Percentiles rank a stretch among this genome's conserved stretches.
These are phyloP conservation scores for Sebastes umbrosus DNA, from an alignment of 2,797 vertebrate genomes.

Conservation along the genomic window DNA sequence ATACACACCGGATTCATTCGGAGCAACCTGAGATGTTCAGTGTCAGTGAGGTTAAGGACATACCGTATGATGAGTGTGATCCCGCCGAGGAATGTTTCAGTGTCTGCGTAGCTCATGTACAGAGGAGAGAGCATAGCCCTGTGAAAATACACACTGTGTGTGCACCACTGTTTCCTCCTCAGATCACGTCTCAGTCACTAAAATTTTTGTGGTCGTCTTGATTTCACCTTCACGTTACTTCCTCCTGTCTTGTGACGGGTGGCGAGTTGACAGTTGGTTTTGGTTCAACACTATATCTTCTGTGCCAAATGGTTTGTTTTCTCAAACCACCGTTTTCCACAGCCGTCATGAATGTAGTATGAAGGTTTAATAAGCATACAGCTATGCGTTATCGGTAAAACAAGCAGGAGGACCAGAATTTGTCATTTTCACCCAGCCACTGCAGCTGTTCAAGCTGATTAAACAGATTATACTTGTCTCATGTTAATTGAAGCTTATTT, in stretches of 20 bases:
- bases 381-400: slow-evolving; percentile 32
- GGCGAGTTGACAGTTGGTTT: slow-evolving; percentile 38
- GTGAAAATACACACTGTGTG: slow-evolving; percentile 30
- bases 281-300: neutral
- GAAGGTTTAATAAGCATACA: slow-evolving; percentile 31
- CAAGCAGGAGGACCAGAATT: slow-evolving; percentile 11
- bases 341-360: neutral
- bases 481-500: slow-evolving; percentile 62
- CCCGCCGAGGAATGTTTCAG: slow-evolving; percentile 51
- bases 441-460: slow-evolving; percentile 64
- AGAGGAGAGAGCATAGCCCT: neutral
- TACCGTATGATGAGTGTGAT: slow-evolving; percentile 40
- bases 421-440: slow-evolving; percentile 15
- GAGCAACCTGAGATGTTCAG: slow-evolving; percentile 58
- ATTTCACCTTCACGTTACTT: slow-evolving; percentile 39
- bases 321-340: neutral
- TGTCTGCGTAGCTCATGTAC: slow-evolving; percentile 29
- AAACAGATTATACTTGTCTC: slow-evolving; percentile 62
- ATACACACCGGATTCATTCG: slow-evolving; percentile 33
- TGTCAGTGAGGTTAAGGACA: slow-evolving; percentile 54
- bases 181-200: neutral
- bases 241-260: slow-evolving; percentile 40
- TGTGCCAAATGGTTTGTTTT: slow-evolving; percentile 26
- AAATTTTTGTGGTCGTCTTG: slow-evolving; percentile 14
- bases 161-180: slow-evolving; percentile 16